These are phyloP conservation scores for Pagrus major DNA, from an alignment of 2,113 vertebrate genomes.

Conservation along the genomic window DNA sequence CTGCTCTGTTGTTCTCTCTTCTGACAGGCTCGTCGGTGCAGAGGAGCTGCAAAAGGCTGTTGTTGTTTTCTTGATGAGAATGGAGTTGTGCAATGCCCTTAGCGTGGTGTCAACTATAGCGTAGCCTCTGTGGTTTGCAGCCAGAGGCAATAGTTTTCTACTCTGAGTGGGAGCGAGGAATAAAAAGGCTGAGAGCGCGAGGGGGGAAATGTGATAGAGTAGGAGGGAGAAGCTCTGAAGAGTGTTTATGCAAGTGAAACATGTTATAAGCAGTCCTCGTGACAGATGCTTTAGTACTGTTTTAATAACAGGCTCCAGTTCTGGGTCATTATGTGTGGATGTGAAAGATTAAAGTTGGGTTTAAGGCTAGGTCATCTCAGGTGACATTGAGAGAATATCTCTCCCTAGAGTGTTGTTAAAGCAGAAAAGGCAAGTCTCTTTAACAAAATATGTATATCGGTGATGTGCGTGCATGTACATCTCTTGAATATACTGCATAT, in stretches of 20 bases:
- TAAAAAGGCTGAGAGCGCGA: slow-evolving; percentile 15
- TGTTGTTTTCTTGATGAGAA: slow-evolving; percentile 70
- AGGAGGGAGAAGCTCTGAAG: slow-evolving; percentile 53
- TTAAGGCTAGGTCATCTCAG: slow-evolving; percentile 1
- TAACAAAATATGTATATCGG: neutral
- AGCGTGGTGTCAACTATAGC: slow-evolving; percentile 65
- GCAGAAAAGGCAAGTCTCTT: neutral
- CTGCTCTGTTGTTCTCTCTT: slow-evolving; percentile 1
- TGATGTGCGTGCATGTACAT: neutral
- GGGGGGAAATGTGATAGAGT: slow-evolving; percentile 43
- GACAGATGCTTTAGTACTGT: slow-evolving; percentile 41
- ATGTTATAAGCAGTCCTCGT: slow-evolving; percentile 30
- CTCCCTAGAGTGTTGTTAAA: neutral
- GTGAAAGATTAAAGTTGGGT: slow-evolving; percentile 40
- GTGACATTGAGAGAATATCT: neutral
- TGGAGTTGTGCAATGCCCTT: slow-evolving; percentile 67
- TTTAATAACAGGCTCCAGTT: slow-evolving; percentile 30
- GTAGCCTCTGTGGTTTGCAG: slow-evolving; percentile 64
- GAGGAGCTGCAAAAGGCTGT: slow-evolving; percentile 45
- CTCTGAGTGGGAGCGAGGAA: slow-evolving; percentile 57
- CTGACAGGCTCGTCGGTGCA: slow-evolving; percentile 34
- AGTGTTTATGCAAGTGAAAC: slow-evolving; percentile 51
- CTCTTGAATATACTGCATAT: neutral
- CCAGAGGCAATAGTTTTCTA: slow-evolving; percentile 64
- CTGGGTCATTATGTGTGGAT: slow-evolving; percentile 20